Base-by-base conservation (phyloP, 2,113 vertebrate genomes). In the Cebus imitator region DNA sequence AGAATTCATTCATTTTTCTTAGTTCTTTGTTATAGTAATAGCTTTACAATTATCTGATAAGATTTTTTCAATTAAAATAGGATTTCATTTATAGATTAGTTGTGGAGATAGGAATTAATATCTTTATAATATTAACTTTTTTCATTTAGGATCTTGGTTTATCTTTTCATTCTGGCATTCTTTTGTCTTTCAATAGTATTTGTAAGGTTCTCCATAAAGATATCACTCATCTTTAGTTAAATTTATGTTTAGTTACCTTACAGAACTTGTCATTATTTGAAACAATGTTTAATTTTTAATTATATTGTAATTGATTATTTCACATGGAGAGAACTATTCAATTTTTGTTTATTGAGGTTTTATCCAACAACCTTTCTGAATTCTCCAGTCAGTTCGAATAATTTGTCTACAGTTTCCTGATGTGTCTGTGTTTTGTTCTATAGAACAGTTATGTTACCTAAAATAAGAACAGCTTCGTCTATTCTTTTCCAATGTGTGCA, bases 351-450 rank as follows among this genome's bases (percentile, higher is more conserved):
- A 83, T 83, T 79, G 11, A 73, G 89, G 12, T 57, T 79, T 91
- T 76, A 90, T 73, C 70, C 73, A 75, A 55, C 52, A 89, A n/a
- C 3, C 45, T 91, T 96, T 95, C 87, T 90, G n/a, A 87, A 90
- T 43, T 97, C 75, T 89, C 61, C 52, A 83, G 5, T 86, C 91
- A 88, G 23, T 95, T 80, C 21, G 43, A 90, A 73, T 61, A 32
- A 95, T 72, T 85, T 61, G 3, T 83, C 23, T 48, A 20, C 5
- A 90, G 6, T 57, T 72, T 86, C 21, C 37, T 18, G 1, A 25
- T 0, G n/a, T 84, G 89, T 30, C 9, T 20, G 55, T 64, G 7
- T 86, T 87, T 55, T 57, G 87, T 64, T 85, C 45, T 81, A 9
- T 45, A 78, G 25, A 91, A 72, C 18, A 57, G 93, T 52, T 95